Base-by-base conservation (phyloP, 2,888 invertebrate species). In the Euzetes globulus region DNA sequence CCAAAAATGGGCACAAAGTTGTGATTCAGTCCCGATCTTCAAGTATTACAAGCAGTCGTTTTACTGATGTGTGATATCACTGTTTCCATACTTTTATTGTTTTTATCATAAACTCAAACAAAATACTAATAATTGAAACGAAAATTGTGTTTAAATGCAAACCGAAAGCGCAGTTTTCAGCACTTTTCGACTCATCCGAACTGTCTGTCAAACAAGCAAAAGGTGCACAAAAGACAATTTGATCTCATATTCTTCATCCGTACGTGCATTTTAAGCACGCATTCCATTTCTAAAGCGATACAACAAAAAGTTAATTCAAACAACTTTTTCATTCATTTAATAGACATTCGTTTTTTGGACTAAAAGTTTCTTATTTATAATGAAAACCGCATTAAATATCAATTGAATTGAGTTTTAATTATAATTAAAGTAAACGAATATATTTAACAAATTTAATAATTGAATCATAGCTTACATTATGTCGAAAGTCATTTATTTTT, bases 21-120 rank as follows among this genome's bases (percentile, higher is more conserved):
- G 92, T 93, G 85, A 91, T 93, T 84, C 91, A 91, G 85, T 90
- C 89, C 85, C 89, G 91, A 83, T 92, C 91, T 83, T 90, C 91
- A 82, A 90, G 90, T 84, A 88, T 90, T 84, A 90, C 91, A 83
- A 70, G 70, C 45, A 91, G 92, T 81, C 86, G 88, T 82, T 88
- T 89, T 80, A 90, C 90, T 82, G 91, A 92, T 85, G 92, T 92
- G 86, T 92, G 91, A 90, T 75, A 70, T 65, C 63, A 19, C 52
- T 52, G n/a, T 19, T 22, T 19, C 22, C n/a, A n/a, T 19, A 52
- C 52, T 52, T 19, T 19, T 52, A 22, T 52, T 5, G 22, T 52
- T 19, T 19, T 52, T 52, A 52, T 52, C 22, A 50, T 19, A 50
- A 50, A 50, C 50, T 50, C 58, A 29, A 58, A 41, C 7, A 41